Percentiles rank a stretch among this genome's conserved stretches.
Evolutionary conservation across 1,140 invertebrate genomes (phyloP).

Genomic region (Physella acuta): DNA sequence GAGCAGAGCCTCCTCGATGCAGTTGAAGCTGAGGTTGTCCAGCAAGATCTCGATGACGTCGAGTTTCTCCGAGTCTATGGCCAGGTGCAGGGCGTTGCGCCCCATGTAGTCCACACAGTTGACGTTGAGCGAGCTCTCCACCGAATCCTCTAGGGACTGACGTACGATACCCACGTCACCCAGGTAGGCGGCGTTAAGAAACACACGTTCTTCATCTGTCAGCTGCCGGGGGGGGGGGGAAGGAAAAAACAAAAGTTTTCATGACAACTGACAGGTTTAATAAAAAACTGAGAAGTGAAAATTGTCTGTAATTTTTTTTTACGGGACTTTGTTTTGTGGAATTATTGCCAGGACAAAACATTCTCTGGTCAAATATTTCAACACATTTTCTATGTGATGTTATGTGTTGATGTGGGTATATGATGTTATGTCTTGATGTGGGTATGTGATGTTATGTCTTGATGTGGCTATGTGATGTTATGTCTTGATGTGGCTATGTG

Average conservation of each 20-base stretch:
- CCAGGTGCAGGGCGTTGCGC: constrained; percentile 54
- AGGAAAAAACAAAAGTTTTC: neutral
- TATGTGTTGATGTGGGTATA: no score
- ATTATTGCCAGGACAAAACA: no score
- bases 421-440: no score
- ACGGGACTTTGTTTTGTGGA: no score
- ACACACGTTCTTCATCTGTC: constrained; percentile 59
- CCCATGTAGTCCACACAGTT: constrained; percentile 58
- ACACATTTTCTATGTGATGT: no score
- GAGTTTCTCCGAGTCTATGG: constrained; percentile 57
- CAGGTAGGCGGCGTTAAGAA: constrained; percentile 59
- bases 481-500: no score
- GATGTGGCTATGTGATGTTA: no score
- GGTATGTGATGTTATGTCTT: no score
- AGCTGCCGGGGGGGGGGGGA: constrained; percentile 40
- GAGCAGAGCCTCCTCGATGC: constrained; percentile 58
- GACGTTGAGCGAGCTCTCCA: constrained; percentile 46
- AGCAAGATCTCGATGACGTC: constrained; percentile 55
- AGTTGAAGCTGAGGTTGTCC: constrained; percentile 52
- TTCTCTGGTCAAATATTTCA: no score
- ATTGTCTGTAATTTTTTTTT: no score
- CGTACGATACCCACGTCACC: constrained; percentile 55
- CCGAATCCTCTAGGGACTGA: constrained; percentile 50
- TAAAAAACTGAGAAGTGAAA: no score
- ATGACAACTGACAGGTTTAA: neutral